Conservation (phyloP, 2,113 vertebrate species). For the Argyrosomus japonicus region DNA sequence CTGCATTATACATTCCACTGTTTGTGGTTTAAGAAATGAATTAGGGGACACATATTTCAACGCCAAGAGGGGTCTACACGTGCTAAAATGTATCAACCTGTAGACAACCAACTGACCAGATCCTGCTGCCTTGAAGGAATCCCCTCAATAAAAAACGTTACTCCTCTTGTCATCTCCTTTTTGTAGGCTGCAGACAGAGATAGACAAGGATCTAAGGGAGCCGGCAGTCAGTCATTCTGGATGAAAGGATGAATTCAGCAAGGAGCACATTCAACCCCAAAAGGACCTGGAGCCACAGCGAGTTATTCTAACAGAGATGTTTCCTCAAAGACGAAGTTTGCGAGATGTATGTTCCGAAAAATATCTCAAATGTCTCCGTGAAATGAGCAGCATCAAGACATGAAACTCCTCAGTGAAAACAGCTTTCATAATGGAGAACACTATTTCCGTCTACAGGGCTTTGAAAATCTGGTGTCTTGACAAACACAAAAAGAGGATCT, state of each 20-base stretch:
- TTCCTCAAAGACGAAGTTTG: slow-evolving; percentile 34
- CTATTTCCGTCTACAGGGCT: slow-evolving; percentile 1
- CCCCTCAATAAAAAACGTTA: slow-evolving; percentile 29
- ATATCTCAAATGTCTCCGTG: slow-evolving; percentile 31
- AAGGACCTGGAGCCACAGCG: slow-evolving; percentile 24
- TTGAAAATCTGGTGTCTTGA: slow-evolving; percentile 51
- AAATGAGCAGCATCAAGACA: slow-evolving; percentile 29
- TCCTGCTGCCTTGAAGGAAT: slow-evolving; percentile 34
- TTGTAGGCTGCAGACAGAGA: slow-evolving; percentile 43
- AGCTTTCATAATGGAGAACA: slow-evolving; percentile 11
- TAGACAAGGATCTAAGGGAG: slow-evolving; percentile 51
- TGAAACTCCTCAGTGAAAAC: slow-evolving; percentile 27
- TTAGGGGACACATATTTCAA: slow-evolving; percentile 7
- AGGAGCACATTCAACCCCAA: slow-evolving; percentile 39
- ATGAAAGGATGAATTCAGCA: slow-evolving; percentile 59
- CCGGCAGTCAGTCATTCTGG: slow-evolving; percentile 55
- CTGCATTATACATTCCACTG: slow-evolving; percentile 23
- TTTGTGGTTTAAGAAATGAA: slow-evolving; percentile 14
- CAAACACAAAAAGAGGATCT: slow-evolving; percentile 40
- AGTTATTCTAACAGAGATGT: slow-evolving; percentile 46
- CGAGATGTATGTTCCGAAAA: slow-evolving; percentile 8
- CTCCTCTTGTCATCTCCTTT: slow-evolving; percentile 28
- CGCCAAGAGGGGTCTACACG: background rate
- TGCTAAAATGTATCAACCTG: slow-evolving; percentile 19
- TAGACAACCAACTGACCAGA: slow-evolving; percentile 6